Evolutionary conservation across 2,888 invertebrate species (phyloP).

Genomic region (Microdon myrmicae): DNA sequence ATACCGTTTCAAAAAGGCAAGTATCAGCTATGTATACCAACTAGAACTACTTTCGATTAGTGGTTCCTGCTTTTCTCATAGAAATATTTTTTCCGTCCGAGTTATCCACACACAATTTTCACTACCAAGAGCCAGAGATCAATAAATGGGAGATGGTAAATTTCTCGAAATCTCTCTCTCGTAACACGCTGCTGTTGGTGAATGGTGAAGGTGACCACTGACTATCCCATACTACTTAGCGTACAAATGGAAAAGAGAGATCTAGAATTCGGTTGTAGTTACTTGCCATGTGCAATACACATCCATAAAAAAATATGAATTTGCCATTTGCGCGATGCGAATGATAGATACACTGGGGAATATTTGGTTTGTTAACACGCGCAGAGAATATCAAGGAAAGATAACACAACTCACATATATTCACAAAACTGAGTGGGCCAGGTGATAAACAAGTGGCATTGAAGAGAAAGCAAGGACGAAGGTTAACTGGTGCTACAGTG

Average conservation of each 20-base stretch:
- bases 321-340: constrained; percentile 17
- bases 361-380: too few species aligned
- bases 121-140: constrained; percentile 50
- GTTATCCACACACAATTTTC: constrained; percentile 53
- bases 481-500: too few species aligned
- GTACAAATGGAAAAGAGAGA: constrained; percentile 15
- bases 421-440: constrained; percentile 25
- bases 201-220: constrained; percentile 23
- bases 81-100: constrained; percentile 39
- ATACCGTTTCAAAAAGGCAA: constrained; percentile 41
- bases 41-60: constrained; percentile 43
- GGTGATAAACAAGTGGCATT: constrained; percentile 51
- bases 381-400: too few species aligned
- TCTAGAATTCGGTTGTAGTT: constrained; percentile 26
- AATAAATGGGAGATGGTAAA: constrained; percentile 48
- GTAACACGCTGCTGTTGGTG: constrained; percentile 16
- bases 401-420: constrained; percentile 24
- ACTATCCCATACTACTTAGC: constrained; percentile 16
- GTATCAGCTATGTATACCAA: constrained; percentile 27
- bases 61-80: constrained; percentile 46
- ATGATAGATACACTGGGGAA: background rate
- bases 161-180: constrained; percentile 43
- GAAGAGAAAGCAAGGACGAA: constrained; percentile 49
- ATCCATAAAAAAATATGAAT: constrained; percentile 28
- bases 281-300: constrained; percentile 50